Conservation (phyloP, 2,888 invertebrate genomes). For the Lottia gigantea region DNA sequence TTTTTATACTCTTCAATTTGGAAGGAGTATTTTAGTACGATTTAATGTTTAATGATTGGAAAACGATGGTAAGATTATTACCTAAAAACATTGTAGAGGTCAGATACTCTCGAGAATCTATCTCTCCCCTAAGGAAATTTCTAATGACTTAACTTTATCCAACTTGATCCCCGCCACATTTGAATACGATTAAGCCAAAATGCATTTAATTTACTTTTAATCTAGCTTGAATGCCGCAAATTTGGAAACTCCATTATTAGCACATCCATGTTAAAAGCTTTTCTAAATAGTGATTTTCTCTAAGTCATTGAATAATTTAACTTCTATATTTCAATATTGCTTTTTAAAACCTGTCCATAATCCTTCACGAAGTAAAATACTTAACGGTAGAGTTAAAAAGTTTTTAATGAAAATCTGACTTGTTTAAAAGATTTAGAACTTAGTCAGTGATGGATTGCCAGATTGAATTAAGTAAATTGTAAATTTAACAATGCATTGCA, state of each 20-base stretch:
- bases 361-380: too few species aligned
- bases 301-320: too few species aligned
- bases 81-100: neutral
- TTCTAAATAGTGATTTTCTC: neutral
- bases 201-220: neutral
- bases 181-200: neutral
- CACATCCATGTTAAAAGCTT: neutral
- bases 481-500: too few species aligned
- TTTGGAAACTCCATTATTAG: neutral
- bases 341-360: too few species aligned
- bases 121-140: neutral
- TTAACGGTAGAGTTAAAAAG: too few species aligned
- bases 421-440: too few species aligned
- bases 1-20: neutral
- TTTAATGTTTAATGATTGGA: constrained; percentile 4
- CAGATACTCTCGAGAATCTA: too few species aligned
- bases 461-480: too few species aligned
- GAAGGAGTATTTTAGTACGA: neutral
- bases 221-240: neutral
- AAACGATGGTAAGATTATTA: neutral
- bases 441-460: too few species aligned
- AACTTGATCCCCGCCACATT: neutral
- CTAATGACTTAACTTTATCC: neutral
- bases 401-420: too few species aligned
- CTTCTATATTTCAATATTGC: too few species aligned